These are phyloP conservation scores for Tribolium freemani DNA, from an alignment of 2,888 invertebrate species.

Conservation along the genomic window DNA sequence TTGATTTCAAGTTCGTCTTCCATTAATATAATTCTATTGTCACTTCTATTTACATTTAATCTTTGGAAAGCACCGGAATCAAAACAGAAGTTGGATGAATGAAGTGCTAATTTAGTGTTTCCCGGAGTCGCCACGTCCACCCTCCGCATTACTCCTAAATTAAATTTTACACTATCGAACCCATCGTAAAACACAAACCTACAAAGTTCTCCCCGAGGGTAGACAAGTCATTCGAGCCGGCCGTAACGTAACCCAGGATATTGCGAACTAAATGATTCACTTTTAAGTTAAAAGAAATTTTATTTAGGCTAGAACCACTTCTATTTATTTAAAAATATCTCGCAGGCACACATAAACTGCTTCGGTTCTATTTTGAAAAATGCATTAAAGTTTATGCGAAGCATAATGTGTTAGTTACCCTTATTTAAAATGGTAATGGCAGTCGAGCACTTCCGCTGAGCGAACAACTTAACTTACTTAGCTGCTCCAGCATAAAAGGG, in stretches of 20 bases:
- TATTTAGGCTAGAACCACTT: background rate
- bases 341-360: conserved; percentile 1
- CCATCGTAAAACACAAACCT: conserved; percentile 32
- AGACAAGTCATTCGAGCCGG: background rate
- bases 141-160: conserved; percentile 13
- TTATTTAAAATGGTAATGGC: conserved; percentile 15
- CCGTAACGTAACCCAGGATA: background rate
- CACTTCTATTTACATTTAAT: background rate
- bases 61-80: background rate
- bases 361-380: conserved; percentile 9
- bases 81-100: background rate
- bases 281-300: background rate
- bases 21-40: conserved; percentile 12
- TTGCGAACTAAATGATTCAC: conserved; percentile 31
- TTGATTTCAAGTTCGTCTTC: conserved; percentile 11
- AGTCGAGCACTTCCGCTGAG: background rate
- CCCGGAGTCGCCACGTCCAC: background rate
- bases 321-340: conserved; percentile 10
- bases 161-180: conserved; percentile 37
- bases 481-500: background rate
- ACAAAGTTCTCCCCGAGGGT: conserved; percentile 25
- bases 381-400: conserved; percentile 8
- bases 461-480: conserved; percentile 1
- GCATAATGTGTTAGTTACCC: conserved; percentile 9
- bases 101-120: conserved; percentile 14